Evolutionary conservation across 2,888 invertebrate species (phyloP).

Genomic region (Trisateles emortualis): DNA sequence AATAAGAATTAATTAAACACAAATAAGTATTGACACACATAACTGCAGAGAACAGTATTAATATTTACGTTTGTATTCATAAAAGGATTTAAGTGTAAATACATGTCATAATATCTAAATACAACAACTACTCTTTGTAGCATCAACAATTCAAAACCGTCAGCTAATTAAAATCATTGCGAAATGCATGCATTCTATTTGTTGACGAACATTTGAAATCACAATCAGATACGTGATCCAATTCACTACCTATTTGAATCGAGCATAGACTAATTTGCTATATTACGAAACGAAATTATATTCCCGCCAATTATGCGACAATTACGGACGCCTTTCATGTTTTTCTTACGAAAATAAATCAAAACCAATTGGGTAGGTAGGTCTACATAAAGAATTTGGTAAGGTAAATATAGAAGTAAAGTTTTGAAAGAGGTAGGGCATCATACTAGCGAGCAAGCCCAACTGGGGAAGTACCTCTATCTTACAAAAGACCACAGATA

Average conservation of each 20-base stretch:
- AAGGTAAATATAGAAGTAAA: constrained; percentile 1
- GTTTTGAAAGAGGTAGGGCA: too few relatives aligned
- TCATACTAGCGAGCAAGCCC: too few relatives aligned
- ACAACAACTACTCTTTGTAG: too few relatives aligned
- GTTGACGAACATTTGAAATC: constrained; percentile 34
- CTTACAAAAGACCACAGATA: too few relatives aligned
- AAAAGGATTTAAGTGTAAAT: too few relatives aligned
- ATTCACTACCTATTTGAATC: constrained; percentile 22
- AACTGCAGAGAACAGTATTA: too few relatives aligned
- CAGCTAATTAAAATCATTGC: constrained; percentile 25
- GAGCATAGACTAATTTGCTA: constrained; percentile 19
- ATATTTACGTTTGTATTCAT: neutral
- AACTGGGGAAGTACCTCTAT: too few relatives aligned
- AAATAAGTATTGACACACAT: too few relatives aligned
- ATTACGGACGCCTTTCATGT: constrained; percentile 13
- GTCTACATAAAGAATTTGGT: constrained; percentile 2
- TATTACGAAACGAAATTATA: constrained; percentile 18
- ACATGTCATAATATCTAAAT: too few relatives aligned
- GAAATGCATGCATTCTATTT: constrained; percentile 23
- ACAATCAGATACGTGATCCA: constrained; percentile 35
- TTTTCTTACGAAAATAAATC: neutral
- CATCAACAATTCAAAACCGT: neutral
- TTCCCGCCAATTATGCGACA: constrained; percentile 22
- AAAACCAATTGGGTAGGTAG: neutral
- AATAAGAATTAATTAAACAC: too few relatives aligned